Conservation (phyloP, 1,140 invertebrate genomes). For the Apis laboriosa region DNA sequence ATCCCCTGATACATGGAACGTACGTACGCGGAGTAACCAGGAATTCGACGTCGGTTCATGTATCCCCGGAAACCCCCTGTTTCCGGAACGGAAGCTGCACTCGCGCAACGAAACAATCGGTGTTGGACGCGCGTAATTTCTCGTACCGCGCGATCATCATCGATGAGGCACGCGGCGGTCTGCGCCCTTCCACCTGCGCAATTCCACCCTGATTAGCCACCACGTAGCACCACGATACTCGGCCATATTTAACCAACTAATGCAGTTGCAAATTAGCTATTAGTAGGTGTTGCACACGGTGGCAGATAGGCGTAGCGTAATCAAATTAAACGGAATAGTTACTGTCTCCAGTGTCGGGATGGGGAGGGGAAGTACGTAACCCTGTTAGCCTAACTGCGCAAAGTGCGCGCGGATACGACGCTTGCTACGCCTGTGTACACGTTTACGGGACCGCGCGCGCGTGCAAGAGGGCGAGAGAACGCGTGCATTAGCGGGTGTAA, state of each 20-base stretch:
- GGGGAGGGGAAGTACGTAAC: constrained; percentile 56
- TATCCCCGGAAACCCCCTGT: not conserved
- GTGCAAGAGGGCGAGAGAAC: not conserved
- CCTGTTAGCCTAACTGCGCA: constrained; percentile 64
- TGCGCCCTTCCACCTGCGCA: constrained; percentile 33
- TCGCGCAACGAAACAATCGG: constrained; percentile 37
- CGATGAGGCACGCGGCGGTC: constrained; percentile 7
- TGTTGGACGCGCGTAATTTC: constrained; percentile 18
- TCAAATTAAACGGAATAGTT: constrained; percentile 74
- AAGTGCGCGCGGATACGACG: constrained; percentile 61
- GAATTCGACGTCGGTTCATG: not conserved
- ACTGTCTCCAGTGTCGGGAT: constrained; percentile 52
- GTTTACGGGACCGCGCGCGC: not conserved
- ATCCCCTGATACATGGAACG: not conserved
- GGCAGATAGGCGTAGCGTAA: constrained; percentile 64
- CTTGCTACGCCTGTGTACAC: too few relatives aligned
- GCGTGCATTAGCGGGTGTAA: not conserved
- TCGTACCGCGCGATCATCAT: constrained; percentile 15
- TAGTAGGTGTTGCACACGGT: constrained; percentile 67
- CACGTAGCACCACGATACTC: constrained; percentile 36
- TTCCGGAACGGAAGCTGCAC: not conserved
- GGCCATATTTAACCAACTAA: constrained; percentile 71
- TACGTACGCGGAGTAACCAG: not conserved
- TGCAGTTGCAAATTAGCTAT: constrained; percentile 74
- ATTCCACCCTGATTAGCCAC: constrained; percentile 68